These are phyloP conservation scores for Dromiciops gliroides DNA, from an alignment of 2,113 vertebrate species.

Conservation along the genomic window DNA sequence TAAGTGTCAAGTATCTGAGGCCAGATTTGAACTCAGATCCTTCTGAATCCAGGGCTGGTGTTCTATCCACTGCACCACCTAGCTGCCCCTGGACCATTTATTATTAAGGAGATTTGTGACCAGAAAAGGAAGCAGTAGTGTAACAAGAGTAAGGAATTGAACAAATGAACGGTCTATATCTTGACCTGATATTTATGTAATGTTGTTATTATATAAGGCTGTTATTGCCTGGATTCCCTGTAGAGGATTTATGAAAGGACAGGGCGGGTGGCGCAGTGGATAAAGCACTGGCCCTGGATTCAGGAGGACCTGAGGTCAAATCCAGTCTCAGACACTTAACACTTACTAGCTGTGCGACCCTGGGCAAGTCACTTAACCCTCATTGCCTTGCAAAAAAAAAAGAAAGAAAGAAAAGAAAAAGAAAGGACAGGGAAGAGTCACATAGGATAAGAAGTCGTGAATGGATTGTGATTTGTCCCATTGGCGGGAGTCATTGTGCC, in stretches of 20 bases:
- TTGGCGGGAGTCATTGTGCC: background rate
- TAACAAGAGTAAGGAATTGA: background rate
- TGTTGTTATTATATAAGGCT: background rate
- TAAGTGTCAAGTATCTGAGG: background rate
- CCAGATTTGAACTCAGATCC: background rate
- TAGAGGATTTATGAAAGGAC: background rate
- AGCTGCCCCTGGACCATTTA: background rate
- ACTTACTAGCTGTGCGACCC: no score
- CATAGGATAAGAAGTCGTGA: background rate
- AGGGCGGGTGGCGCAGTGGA: no score
- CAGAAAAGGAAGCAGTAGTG: background rate
- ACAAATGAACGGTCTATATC: background rate
- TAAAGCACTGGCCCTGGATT: no score
- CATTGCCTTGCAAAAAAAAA: no score
- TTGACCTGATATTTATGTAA: background rate
- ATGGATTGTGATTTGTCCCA: background rate
- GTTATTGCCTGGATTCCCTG: background rate
- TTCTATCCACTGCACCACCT: background rate
- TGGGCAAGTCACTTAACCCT: no score
- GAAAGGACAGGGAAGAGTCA: background rate
- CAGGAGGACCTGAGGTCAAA: no score
- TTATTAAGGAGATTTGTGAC: background rate
- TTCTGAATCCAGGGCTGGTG: background rate
- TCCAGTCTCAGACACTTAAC: no score
- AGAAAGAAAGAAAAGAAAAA: no score